Evolutionary conservation across 2,797 vertebrate species (phyloP), one percentile per base, ranked within the genome.

Genomic region (Aeoliscus strigatus): DNA sequence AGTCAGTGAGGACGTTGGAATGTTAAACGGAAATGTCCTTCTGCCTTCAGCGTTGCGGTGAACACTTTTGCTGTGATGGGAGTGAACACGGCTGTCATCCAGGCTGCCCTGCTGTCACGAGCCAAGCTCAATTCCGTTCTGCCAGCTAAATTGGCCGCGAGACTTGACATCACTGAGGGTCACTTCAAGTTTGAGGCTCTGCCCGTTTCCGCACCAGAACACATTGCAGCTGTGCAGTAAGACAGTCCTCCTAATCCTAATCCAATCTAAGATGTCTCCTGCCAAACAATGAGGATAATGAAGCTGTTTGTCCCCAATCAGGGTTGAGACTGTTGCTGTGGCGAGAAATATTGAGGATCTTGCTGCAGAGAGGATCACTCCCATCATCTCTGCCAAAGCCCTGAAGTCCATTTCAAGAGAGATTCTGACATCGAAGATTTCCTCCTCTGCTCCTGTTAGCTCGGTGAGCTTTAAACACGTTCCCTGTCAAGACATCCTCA

Each of bases 11-110:
- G 27, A 25, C 31, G 21, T 8, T n/a, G n/a, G n/a, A n/a, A n/a
- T n/a, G n/a, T n/a, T n/a, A n/a, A n/a, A n/a, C n/a, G n/a, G n/a
- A n/a, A n/a, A n/a, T n/a, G n/a, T n/a, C n/a, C n/a, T n/a, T 53
- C 35, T 65, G 13, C 38, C 64, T 79, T 28, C 57, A 92, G 90
- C 34, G 10, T 78, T 45, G 73, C 80, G 43, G 58, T 90, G 39
- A 81, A 90, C 46, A 79, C 86, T n/a, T 88, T 78, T 50, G 86
- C 89, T 44, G 75, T 86, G 31, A 83, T 89, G 70, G 92, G 91
- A 25, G 38, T 91, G 14, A 89, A 90, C 54, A 88, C 85, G 0
- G 76, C 64, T 3, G 12, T 83, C 6, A 4, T 91, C 32, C 89
- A 93, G 82, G 84, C 83, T 53, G 51, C 77, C 14, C 9, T 92